Percentiles rank a stretch among this genome's conserved stretches.
These are phyloP conservation scores for Siniperca obscura DNA, from an alignment of 2,797 vertebrate species.

Conservation along the genomic window DNA sequence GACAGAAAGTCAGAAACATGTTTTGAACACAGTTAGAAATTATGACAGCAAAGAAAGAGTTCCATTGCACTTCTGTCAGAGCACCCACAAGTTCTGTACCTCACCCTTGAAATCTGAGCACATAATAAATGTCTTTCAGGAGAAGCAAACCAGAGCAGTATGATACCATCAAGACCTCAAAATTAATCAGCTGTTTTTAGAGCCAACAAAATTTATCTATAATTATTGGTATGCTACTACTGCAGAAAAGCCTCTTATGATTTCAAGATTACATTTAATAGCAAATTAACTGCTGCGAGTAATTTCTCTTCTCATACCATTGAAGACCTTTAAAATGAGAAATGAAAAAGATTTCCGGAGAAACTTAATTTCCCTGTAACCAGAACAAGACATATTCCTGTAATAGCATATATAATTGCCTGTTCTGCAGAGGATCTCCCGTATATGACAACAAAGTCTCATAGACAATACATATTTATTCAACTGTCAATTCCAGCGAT, in stretches of 20 bases:
- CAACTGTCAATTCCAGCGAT: constrained; percentile 82
- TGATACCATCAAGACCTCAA: constrained; percentile 82
- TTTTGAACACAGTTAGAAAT: constrained; percentile 53
- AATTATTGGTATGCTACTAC: constrained; percentile 83
- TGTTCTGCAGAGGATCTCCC: constrained; percentile 84
- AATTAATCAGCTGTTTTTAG: constrained; percentile 85
- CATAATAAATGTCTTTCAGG: constrained; percentile 76
- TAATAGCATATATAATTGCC: constrained; percentile 86
- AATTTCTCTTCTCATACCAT: constrained; percentile 82
- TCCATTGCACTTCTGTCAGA: constrained; percentile 58
- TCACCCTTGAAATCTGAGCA: constrained; percentile 66
- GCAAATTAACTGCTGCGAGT: constrained; percentile 84
- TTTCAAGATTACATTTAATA: constrained; percentile 84
- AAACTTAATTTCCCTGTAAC: constrained; percentile 88
- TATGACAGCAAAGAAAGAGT: constrained; percentile 52
- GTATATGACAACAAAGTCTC: constrained; percentile 85
- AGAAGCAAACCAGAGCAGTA: constrained; percentile 78
- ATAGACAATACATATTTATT: constrained; percentile 87
- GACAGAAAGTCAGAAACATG: constrained; percentile 58
- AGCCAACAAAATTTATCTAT: constrained; percentile 83
- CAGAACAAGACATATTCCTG: constrained; percentile 88
- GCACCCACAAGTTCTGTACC: constrained; percentile 53
- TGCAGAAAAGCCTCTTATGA: constrained; percentile 81
- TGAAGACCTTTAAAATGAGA: constrained; percentile 80
- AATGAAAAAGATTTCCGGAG: constrained; percentile 82